Conservation (phyloP, 2,888 invertebrate genomes). For the Apamea monoglypha region DNA sequence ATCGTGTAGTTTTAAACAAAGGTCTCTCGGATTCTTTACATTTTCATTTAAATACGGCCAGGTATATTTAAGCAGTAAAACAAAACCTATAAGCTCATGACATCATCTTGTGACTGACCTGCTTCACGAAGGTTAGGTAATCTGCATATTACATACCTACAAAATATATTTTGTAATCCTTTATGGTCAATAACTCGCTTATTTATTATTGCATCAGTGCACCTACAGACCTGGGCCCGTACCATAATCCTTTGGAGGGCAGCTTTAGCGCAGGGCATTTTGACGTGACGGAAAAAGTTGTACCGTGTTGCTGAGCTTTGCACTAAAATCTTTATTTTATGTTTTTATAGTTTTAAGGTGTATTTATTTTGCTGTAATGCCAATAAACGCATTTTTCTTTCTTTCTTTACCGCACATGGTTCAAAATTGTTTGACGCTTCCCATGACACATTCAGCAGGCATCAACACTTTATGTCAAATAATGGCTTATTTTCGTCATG, state of each 20-base stretch:
- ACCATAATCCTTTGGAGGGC: neutral
- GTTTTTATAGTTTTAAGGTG: too few relatives aligned
- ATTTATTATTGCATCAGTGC: slow-evolving; percentile 5
- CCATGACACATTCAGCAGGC: too few relatives aligned
- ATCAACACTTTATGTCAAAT: too few relatives aligned
- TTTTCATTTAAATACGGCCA: neutral
- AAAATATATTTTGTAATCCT: neutral
- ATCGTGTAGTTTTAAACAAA: neutral
- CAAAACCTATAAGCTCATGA: slow-evolving; percentile 29
- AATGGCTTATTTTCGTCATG: too few relatives aligned
- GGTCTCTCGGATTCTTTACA: neutral
- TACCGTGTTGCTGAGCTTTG: neutral
- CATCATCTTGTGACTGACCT: slow-evolving; percentile 40
- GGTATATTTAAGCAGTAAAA: neutral
- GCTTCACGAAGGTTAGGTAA: slow-evolving; percentile 40
- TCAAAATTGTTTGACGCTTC: neutral
- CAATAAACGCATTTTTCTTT: too few relatives aligned
- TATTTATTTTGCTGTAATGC: too few relatives aligned
- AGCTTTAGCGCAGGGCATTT: neutral
- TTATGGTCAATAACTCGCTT: slow-evolving; percentile 3
- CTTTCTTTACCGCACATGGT: neutral
- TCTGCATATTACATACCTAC: slow-evolving; percentile 1
- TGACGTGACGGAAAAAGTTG: neutral
- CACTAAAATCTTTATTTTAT: too few relatives aligned
- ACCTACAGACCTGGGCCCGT: neutral